A percentile compares a stretch with the other conserved stretches of the same genome.
These are phyloP conservation scores for Macquaria australasica DNA, from an alignment of 2,113 vertebrate genomes.

Conservation along the genomic window DNA sequence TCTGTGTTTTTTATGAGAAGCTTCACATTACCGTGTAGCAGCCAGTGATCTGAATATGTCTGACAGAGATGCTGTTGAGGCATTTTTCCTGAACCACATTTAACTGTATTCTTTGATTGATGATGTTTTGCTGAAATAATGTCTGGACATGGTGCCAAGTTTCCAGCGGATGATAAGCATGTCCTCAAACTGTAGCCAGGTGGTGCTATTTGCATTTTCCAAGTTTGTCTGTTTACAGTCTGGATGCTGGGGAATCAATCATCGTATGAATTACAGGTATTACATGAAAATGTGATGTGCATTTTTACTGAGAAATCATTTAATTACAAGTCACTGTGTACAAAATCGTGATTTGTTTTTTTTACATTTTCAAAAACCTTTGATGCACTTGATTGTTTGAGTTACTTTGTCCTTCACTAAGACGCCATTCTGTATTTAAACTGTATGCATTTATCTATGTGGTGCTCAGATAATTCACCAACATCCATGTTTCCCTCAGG, in stretches of 20 bases:
- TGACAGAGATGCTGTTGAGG: conserved; percentile 18
- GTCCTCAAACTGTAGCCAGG: conserved; percentile 22
- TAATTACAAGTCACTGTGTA: not conserved
- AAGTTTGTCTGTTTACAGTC: not conserved
- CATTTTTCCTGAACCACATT: conserved; percentile 21
- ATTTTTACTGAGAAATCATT: not conserved
- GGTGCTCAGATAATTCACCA: not conserved
- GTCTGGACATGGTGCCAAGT: conserved; percentile 33
- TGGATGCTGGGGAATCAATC: not conserved
- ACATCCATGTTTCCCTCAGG: not conserved
- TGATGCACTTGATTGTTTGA: not conserved
- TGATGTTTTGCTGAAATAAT: conserved; percentile 29
- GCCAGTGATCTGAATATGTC: not conserved
- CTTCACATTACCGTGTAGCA: not conserved
- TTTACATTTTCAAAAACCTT: not conserved
- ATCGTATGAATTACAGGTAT: not conserved
- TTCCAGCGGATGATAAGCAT: conserved; percentile 34
- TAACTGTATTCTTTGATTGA: conserved; percentile 22
- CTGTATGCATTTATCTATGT: not conserved
- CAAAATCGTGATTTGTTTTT: too few species aligned
- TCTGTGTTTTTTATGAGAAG: not conserved
- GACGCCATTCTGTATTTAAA: not conserved
- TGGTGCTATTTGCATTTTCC: conserved; percentile 33
- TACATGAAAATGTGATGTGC: not conserved
- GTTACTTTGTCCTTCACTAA: too few species aligned